These are phyloP conservation scores for Hemiscyllium ocellatum DNA, from an alignment of 2,113 vertebrate species.

Conservation along the genomic window DNA sequence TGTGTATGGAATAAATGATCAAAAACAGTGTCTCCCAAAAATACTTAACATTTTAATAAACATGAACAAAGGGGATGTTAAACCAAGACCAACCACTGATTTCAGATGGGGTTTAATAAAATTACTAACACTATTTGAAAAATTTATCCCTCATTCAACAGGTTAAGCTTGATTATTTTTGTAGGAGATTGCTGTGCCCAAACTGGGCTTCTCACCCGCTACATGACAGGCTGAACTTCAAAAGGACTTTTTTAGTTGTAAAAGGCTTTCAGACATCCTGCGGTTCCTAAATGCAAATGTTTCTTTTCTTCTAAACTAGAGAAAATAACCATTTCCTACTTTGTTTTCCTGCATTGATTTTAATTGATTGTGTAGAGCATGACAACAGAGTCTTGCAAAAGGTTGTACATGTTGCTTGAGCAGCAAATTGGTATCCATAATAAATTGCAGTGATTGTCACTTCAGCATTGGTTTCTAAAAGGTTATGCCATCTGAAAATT, in stretches of 20 bases:
- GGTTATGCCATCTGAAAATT: constrained; percentile 12
- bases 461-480: not conserved
- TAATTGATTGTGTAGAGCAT: not conserved
- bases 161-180: not conserved
- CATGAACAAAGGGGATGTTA: not conserved
- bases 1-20: not conserved
- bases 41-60: not conserved
- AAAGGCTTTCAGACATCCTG: not conserved
- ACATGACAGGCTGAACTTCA: not conserved
- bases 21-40: not conserved
- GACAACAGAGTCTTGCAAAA: not conserved
- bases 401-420: not conserved
- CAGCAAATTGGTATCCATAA: not conserved
- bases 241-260: not conserved
- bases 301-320: not conserved
- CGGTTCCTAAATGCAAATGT: not conserved
- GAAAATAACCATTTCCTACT: not conserved
- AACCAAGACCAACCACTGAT: not conserved
- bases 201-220: not conserved
- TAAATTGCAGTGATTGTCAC: not conserved
- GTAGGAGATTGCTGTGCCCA: not conserved
- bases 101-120: not conserved
- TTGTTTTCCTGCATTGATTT: not conserved
- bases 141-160: not conserved
- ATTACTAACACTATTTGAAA: not conserved